phyloP scores from a whole-genome alignment of 2,113 vertebrate genomes.

The Ictalurus punctatus region DNA sequence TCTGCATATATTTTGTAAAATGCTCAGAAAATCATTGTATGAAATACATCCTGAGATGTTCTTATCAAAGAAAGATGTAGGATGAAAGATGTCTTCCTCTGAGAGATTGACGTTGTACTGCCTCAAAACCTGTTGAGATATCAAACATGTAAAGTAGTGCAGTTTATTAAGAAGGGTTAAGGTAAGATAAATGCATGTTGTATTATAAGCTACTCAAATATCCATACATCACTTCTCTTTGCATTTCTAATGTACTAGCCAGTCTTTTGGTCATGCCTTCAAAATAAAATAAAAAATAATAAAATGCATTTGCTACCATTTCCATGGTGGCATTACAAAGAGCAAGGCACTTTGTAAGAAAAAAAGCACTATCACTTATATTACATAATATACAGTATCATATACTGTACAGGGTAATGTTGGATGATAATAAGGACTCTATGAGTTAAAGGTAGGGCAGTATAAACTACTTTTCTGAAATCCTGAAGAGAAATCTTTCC shows the following conservation, averaged over 20 bases:
- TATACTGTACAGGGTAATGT: not conserved
- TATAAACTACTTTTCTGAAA: slow-evolving; percentile 70
- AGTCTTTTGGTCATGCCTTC: not conserved
- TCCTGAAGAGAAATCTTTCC: slow-evolving; percentile 65
- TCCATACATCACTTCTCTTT: not conserved
- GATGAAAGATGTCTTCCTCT: slow-evolving; percentile 74
- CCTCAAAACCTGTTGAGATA: slow-evolving; percentile 67
- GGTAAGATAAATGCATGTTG: not conserved
- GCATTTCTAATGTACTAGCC: not conserved
- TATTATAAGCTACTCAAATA: not conserved
- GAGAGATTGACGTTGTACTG: slow-evolving; percentile 68
- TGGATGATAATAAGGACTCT: not conserved
- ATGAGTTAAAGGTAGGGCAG: not conserved
- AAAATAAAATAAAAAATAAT: not conserved
- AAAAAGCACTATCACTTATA: not conserved
- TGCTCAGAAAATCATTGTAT: slow-evolving; percentile 78
- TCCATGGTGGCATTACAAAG: no score
- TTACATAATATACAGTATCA: not conserved
- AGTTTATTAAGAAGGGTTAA: not conserved
- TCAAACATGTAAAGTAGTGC: slow-evolving; percentile 1
- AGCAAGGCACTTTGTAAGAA: not conserved
- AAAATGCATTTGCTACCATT: not conserved
- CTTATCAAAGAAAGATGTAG: slow-evolving; percentile 75
- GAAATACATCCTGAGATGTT: slow-evolving; percentile 69
- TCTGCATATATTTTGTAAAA: slow-evolving; percentile 69